Evolutionary conservation across 2,888 invertebrate species (phyloP), one percentile per base, ranked within the genome.

Genomic region (Philonicus albiceps): DNA sequence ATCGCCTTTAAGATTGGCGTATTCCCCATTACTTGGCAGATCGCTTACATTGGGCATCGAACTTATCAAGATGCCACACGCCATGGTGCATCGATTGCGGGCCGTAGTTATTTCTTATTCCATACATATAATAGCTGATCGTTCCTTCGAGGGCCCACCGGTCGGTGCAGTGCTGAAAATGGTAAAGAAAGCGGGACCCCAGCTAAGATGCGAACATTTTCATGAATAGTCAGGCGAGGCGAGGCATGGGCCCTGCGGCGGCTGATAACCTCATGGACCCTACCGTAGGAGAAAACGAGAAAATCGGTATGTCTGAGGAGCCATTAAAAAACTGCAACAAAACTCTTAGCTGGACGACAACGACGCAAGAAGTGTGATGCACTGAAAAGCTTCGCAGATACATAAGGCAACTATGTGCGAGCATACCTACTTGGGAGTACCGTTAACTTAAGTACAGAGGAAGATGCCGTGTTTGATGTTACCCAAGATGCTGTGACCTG

Each of bases 251-350:
- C 34, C 83, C 83, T 19, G 83, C 31, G 83, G 83, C 83, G 83
- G 83, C 30, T 83, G 83, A 83, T 83, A 83, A 83, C 83, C 83
- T 37, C 83, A 64, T 83, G 72, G 83, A 83, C 64, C 83, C 64
- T 64, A 83, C 64, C 64, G 83, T 43, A 27, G 49, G 83, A 83
- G 55, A 55, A 55, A 83, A 83, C 83, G 22, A 83, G 83, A 83
- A 83, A 83, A 83, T 83, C 72, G 27, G 64, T 72, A 83, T 22
- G 43, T 16, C 83, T 83, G 72, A 40, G 37, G 83, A 83, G 49
- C 83, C 83, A 55, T 64, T 83, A 64, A 83, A 16, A 37, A 37
- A 37, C 37, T 64, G 64, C 64, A 64, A 37, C 55, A 64, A 83
- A 83, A 34, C 11, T 13, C 64, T 83, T 83, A 83, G 83, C 83